A percentile compares a stretch with the other conserved stretches of the same genome.
phyloP scores from a whole-genome alignment of 2,888 invertebrate genomes.

The Nomada lathburiana region DNA sequence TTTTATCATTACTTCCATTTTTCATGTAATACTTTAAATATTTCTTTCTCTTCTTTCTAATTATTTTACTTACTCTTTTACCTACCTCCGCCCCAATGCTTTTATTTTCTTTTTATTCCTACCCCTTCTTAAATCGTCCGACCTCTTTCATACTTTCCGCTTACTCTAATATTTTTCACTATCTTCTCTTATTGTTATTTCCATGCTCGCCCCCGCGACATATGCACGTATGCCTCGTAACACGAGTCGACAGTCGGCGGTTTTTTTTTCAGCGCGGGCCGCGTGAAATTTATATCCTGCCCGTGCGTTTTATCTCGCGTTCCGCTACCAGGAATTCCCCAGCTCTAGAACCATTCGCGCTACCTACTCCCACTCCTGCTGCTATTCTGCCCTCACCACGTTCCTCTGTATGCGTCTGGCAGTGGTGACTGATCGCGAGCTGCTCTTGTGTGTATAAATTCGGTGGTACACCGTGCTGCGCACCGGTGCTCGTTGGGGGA shows the following conservation, averaged over 20 bases:
- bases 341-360: neutral
- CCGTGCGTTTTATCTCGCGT: slow-evolving; percentile 41
- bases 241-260: slow-evolving; percentile 29
- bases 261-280: slow-evolving; percentile 48
- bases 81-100: no score
- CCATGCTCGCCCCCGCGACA: neutral
- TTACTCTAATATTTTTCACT: no score
- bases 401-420: slow-evolving; percentile 18
- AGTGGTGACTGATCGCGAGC: neutral
- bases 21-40: neutral
- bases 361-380: neutral
- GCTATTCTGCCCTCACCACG: neutral
- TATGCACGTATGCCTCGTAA: slow-evolving; percentile 10
- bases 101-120: no score
- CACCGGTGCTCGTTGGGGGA: neutral
- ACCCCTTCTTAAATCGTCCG: no score
- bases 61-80: no score
- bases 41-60: neutral
- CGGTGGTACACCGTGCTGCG: neutral
- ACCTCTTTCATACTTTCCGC: no score
- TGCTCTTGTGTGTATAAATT: neutral
- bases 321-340: slow-evolving; percentile 38
- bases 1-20: neutral
- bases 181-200: neutral
- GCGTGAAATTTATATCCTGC: slow-evolving; percentile 52